Base-by-base conservation (phyloP, 35 echinoderm and acorn worm genomes). In the Ophioderma brevispina region DNA sequence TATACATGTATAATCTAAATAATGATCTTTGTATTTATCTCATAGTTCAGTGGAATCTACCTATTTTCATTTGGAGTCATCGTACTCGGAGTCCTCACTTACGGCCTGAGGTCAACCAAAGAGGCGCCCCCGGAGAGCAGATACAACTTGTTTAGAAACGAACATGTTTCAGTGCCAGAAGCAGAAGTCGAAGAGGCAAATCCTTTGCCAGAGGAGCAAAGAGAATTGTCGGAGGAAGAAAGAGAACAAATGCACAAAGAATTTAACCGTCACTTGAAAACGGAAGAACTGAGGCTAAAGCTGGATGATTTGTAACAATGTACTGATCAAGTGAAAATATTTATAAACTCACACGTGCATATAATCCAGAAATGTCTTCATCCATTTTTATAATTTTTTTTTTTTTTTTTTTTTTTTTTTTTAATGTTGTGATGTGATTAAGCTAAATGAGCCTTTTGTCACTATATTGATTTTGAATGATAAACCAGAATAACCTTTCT, bases 31-130 rank as follows among this genome's bases (percentile, higher is more conserved):
- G n/a, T n/a, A n/a, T 21, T 77, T 19, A 40, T 83, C 37, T 37
- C 52, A 40, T 87, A 96, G 94, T 96, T 96, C 75, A 92, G 80
- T 14, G 49, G 19, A 11, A 87, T 96, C 0, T 96, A 96, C 42
- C 37, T 96, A 14, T 75, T 89, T 30, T 86, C 81, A 0, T 96
- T 93, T 59, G 39, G 49, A 19, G n/a, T 96, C 38, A 96, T 96
- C 78, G 49, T 96, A 38, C 13, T 85, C 36, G 94, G 94, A 23
- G 78, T 96, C 14, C 21, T 96, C 13, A 25, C 90, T 2, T 96
- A 93, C 52, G 64, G 89, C 21, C 37, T 96, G 13, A 77, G 36
- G 78, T 78, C 86, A 31, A 92, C 94, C 0, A 78, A 85, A 38
- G 59, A 92, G 25, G 75, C 90, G 0, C 75, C 82, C 18, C 40